A percentile compares a stretch with the other conserved stretches of the same genome.
Evolutionary conservation across 37 sponge, comb jelly and placozoan species (phyloP).

Genomic region (Lycopodina hypogea): DNA sequence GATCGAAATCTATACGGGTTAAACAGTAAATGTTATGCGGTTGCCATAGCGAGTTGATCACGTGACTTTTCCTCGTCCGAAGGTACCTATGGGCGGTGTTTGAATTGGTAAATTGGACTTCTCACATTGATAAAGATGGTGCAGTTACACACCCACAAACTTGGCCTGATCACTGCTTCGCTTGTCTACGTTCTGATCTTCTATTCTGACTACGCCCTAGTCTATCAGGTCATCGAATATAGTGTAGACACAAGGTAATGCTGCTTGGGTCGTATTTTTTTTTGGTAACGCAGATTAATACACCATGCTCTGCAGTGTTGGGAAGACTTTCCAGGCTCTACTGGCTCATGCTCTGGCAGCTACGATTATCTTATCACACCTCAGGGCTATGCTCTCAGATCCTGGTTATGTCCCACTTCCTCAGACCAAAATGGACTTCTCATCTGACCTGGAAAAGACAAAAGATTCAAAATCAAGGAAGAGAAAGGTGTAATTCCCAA

Average conservation of each 20-base stretch:
- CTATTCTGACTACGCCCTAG: slow-evolving; percentile 56
- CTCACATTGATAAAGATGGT: too few relatives aligned
- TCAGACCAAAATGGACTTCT: slow-evolving; percentile 75
- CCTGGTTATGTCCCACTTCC: slow-evolving; percentile 83
- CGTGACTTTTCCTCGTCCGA: slow-evolving; percentile 3
- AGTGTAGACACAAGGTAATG: slow-evolving; percentile 33
- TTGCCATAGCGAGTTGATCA: background rate
- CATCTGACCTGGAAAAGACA: slow-evolving; percentile 57
- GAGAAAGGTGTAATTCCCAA: slow-evolving; percentile 21
- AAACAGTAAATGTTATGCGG: too few relatives aligned
- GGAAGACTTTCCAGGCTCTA: slow-evolving; percentile 24
- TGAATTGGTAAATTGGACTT: too few relatives aligned
- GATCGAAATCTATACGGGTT: background rate
- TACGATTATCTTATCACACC: slow-evolving; percentile 55
- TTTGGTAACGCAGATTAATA: too few relatives aligned
- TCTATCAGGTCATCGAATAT: slow-evolving; percentile 68
- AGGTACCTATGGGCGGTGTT: too few relatives aligned
- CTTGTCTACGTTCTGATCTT: slow-evolving; percentile 49
- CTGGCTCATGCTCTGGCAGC: slow-evolving; percentile 51
- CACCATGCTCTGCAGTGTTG: slow-evolving; percentile 1
- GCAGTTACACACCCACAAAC: slow-evolving; percentile 39
- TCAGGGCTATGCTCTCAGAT: slow-evolving; percentile 59
- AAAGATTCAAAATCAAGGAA: slow-evolving; percentile 21
- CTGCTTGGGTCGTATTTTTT: too few relatives aligned
- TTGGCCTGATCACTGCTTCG: slow-evolving; percentile 34